Base-by-base conservation (phyloP, 2,113 vertebrate species). In the Cyphomyrus plagiostoma region DNA sequence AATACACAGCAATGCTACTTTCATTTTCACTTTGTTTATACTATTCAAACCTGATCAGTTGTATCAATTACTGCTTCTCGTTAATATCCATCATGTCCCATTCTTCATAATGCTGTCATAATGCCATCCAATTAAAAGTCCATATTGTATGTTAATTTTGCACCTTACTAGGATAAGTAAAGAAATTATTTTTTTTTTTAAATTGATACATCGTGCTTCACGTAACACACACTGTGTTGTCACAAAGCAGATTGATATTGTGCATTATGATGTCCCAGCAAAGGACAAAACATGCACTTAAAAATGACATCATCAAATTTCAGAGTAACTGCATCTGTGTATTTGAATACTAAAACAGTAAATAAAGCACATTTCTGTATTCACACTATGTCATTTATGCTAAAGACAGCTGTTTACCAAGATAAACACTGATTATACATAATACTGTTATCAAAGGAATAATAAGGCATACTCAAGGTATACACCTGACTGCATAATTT, bases 21-120 rank as follows among this genome's bases (percentile, higher is more conserved):
- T 85, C 49, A 85, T 35, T 86, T 48, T 49, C n/a, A n/a, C 48
- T 48, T 86, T 86, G 84, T 86, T 53, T 86, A 50, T 86, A 30
- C 85, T 17, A n/a, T 50, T 52, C 26, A 30, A 26, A 13, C 46
- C 83, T 26, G 46, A 26, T 86, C 83, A 86, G 10, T 30, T 86
- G 42, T 21, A 86, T 86, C 10, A 15, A 7, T 86, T 6, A 45
- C 23, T 84, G 82, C 45, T 46, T 35, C 49, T 26, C 1, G 3
- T 86, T 19, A 86, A n/a, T 52, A n/a, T 23, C 82, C 9, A 2
- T 48, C 80, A 45, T 48, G 35, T 84, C 19, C 42, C 42, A 23
- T 46, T n/a, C 3, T 48, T 84, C 39, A 84, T 46, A 48, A 46
- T 48, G 39, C 9, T 23, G 45, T 86, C 26, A n/a, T 52, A 10